These are phyloP conservation scores for Chromoteleia sp. DNA, from an alignment of 2,888 invertebrate genomes.

Conservation along the genomic window DNA sequence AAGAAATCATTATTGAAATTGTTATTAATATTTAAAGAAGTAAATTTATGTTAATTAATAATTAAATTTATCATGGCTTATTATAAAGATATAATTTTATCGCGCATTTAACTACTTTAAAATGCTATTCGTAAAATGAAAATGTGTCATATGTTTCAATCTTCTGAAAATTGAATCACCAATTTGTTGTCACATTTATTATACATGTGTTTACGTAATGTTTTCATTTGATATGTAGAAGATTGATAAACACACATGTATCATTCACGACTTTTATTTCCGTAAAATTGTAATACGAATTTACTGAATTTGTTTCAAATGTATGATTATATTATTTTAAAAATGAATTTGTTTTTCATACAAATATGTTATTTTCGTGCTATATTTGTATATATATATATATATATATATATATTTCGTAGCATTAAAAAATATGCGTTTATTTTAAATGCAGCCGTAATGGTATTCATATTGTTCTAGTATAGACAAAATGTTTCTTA, in stretches of 20 bases:
- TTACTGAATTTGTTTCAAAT: background rate
- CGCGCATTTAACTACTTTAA: no score
- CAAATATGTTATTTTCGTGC: no score
- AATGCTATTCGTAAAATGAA: conserved; percentile 6
- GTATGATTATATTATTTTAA: background rate
- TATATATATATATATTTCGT: no score
- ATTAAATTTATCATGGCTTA: no score
- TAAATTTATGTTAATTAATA: no score
- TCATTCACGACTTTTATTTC: conserved; percentile 25
- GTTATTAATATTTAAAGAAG: no score
- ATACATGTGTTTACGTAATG: conserved; percentile 27
- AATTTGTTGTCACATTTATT: conserved; percentile 39
- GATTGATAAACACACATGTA: conserved; percentile 36
- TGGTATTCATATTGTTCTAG: no score
- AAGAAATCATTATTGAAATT: no score
- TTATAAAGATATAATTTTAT: background rate
- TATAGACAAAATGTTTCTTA: no score
- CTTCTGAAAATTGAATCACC: background rate
- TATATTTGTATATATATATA: no score
- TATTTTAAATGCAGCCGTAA: no score
- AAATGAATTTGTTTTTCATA: background rate
- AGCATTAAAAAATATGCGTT: no score
- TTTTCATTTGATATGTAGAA: conserved; percentile 31
- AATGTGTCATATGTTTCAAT: background rate
- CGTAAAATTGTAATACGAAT: conserved; percentile 15